Base-by-base conservation (phyloP, 2,888 invertebrate genomes). In the Acrocyrtus sp. region DNA sequence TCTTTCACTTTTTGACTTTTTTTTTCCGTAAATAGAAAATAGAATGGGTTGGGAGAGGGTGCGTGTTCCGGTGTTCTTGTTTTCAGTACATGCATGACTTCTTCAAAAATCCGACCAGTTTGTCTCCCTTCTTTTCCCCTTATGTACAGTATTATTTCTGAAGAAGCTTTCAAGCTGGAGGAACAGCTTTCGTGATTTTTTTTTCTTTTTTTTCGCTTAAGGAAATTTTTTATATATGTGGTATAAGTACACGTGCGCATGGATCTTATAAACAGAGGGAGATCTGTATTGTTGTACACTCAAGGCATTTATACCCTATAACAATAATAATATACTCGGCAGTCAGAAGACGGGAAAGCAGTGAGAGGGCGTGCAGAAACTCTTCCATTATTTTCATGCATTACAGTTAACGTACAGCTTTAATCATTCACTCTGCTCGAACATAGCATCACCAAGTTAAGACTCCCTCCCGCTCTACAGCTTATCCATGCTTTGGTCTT, bases 161-260 rank as follows among this genome's bases (percentile, higher is more conserved):
- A 45, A 15, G 22, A 22, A 50, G 50, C 22, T 21, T 21, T 8
- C 10, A 22, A 45, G 8, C 12, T n/a, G 17, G 45, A 50, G 21
- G 50, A 50, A 50, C 50, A 50, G 50, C 50, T 50, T 50, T 50
- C 50, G 50, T 50, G 50, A 50, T 50, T 50, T 50, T 50, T 5
- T n/a, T 17, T 12, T 45, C 12, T 45, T 45, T 45, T n/a, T 45
- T 45, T n/a, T 21, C 21, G 8, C 19, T 21, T 8, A 22, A 34
- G 34, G 50, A 22, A 22, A n/a, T n/a, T n/a, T n/a, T n/a, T n/a
- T n/a, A n/a, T n/a, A n/a, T n/a, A n/a, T n/a, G n/a, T n/a, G n/a
- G n/a, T n/a, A n/a, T n/a, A n/a, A n/a, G n/a, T n/a, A n/a, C n/a
- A n/a, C n/a, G n/a, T n/a, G n/a, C n/a, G n/a, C n/a, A n/a, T n/a